Evolutionary conservation across 2,797 vertebrate species (phyloP).

Genomic region (Phalanger gymnotis): DNA sequence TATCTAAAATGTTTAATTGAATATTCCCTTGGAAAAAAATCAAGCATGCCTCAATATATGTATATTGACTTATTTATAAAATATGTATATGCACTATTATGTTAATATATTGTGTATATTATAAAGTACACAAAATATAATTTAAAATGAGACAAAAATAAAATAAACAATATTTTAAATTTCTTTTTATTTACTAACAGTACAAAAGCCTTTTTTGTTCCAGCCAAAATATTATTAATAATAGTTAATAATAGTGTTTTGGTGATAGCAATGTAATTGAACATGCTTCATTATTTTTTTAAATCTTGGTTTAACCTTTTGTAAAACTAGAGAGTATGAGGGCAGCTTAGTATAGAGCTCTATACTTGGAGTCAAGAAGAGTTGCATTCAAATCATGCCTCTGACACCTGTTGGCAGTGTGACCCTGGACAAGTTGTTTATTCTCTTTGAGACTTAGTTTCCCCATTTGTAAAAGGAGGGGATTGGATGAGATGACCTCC

Average conservation of each 20-base stretch:
- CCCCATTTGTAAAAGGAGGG: not conserved
- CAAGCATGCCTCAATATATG: not conserved
- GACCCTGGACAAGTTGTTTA: not conserved
- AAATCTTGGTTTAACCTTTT: not conserved
- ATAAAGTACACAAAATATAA: not conserved
- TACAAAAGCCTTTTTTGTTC: not conserved
- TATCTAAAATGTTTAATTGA: not conserved
- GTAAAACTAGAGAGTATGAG: not conserved
- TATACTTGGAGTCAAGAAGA: not conserved
- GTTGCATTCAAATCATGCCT: not conserved
- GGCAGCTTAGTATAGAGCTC: not conserved
- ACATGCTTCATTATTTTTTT: not conserved
- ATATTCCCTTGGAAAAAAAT: not conserved
- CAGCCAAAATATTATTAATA: not conserved
- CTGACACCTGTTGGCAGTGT: not conserved
- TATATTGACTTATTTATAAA: not conserved
- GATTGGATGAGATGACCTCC: not conserved
- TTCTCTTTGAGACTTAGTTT: not conserved
- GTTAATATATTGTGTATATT: not conserved
- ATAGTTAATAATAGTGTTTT: not conserved
- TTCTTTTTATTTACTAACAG: not conserved
- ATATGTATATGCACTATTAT: not conserved
- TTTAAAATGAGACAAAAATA: not conserved
- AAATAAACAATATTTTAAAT: not conserved
- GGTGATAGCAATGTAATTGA: not conserved